A percentile compares a stretch with the other conserved stretches of the same genome.
Conservation (phyloP, 1,140 invertebrate genomes). For the Drosophila prosaltans region DNA sequence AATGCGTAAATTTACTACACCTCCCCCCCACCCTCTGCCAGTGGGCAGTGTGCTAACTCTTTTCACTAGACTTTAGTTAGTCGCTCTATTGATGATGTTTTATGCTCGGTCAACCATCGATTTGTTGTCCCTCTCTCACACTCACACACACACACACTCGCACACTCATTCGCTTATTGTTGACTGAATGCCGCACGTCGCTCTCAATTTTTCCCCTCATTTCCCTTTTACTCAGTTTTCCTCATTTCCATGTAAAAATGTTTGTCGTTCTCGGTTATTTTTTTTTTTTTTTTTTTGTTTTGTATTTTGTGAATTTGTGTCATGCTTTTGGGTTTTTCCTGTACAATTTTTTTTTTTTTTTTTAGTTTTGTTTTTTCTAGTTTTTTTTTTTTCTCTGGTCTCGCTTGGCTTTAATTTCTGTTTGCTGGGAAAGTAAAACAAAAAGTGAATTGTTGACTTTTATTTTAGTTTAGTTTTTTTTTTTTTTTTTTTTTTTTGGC, state of each 20-base stretch:
- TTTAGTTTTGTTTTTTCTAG: slow-evolving; percentile 11
- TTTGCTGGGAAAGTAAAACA: slow-evolving; percentile 74
- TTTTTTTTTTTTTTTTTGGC: background rate
- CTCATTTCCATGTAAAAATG: slow-evolving; percentile 57
- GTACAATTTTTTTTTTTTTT: slow-evolving; percentile 29
- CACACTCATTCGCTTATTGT: slow-evolving; percentile 27
- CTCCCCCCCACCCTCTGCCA: background rate
- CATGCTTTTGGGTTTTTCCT: slow-evolving; percentile 65
- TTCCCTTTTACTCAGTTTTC: slow-evolving; percentile 61
- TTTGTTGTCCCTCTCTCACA: slow-evolving; percentile 41
- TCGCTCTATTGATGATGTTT: slow-evolving; percentile 68
- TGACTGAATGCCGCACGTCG: slow-evolving; percentile 53
- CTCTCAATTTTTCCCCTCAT: slow-evolving; percentile 62
- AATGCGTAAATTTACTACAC: background rate
- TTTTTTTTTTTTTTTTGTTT: slow-evolving; percentile 47
- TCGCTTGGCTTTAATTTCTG: slow-evolving; percentile 71
- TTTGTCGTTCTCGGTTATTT: slow-evolving; percentile 3
- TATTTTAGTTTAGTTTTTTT: slow-evolving; percentile 44
- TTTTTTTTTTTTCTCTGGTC: slow-evolving; percentile 27
- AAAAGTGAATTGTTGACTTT: slow-evolving; percentile 67
- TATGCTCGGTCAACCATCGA: slow-evolving; percentile 66
- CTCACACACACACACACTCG: background rate
- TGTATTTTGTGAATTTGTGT: slow-evolving; percentile 71
- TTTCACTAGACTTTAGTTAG: slow-evolving; percentile 37
- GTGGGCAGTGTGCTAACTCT: slow-evolving; percentile 3